Conservation (phyloP, 2,113 vertebrate species). For the Merops nubicus region DNA sequence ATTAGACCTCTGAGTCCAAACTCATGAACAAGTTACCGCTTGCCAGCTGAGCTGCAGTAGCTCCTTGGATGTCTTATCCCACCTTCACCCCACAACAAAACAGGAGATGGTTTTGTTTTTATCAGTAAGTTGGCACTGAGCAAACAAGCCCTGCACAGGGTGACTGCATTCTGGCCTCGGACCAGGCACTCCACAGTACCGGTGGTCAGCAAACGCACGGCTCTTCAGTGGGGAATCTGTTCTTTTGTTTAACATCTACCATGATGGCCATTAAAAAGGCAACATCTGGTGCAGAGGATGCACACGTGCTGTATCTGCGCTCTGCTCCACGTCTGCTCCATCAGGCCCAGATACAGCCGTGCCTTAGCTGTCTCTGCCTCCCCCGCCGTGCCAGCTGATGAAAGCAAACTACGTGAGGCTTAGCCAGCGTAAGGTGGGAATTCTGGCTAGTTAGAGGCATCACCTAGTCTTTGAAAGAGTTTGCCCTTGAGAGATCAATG, state of each 20-base stretch:
- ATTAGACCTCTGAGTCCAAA: not conserved
- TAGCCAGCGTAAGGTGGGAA: not conserved
- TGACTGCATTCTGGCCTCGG: not conserved
- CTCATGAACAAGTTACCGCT: not conserved
- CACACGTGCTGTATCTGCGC: not conserved
- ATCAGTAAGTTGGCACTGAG: not conserved
- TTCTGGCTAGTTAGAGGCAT: conserved; percentile 12
- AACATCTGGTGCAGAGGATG: not conserved
- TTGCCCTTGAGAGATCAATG: conserved; percentile 24
- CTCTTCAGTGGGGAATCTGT: not conserved
- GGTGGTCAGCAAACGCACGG: not conserved
- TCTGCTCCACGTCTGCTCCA: not conserved
- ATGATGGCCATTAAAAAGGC: not conserved
- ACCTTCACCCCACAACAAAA: not conserved
- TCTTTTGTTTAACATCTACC: not conserved
- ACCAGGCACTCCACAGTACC: not conserved
- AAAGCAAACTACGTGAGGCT: not conserved
- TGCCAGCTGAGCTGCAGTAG: not conserved
- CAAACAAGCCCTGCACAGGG: not conserved
- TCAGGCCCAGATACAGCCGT: not conserved
- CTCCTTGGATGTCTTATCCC: not conserved
- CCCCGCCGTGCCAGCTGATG: not conserved
- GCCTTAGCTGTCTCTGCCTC: not conserved
- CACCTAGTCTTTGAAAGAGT: not conserved
- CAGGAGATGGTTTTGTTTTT: not conserved